These are phyloP conservation scores for Hyppa rectilinea DNA, from an alignment of 2,888 invertebrate genomes.

Conservation along the genomic window DNA sequence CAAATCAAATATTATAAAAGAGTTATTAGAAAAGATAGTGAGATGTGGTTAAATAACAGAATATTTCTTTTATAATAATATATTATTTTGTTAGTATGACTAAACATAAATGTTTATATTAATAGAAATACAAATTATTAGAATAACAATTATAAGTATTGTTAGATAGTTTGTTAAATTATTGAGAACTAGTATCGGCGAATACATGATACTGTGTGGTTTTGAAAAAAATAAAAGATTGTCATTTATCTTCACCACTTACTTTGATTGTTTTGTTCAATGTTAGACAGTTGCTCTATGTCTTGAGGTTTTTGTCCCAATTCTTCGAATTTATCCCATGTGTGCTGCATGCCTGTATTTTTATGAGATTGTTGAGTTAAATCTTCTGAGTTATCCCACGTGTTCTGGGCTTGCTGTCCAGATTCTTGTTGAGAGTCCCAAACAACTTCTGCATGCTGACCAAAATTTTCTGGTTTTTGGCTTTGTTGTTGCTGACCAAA, in stretches of 20 bases:
- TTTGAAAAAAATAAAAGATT: conserved; percentile 11
- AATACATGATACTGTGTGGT: conserved; percentile 13
- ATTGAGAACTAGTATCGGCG: conserved; percentile 21
- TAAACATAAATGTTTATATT: conserved; percentile 30
- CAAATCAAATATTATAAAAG: background rate
- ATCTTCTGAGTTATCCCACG: conserved; percentile 69
- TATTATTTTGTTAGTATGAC: conserved; percentile 42
- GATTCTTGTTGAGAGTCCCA: conserved; percentile 68
- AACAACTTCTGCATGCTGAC: conserved; percentile 62
- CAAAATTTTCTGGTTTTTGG: conserved; percentile 32
- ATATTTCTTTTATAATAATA: conserved; percentile 14
- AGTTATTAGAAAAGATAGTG: conserved; percentile 17
- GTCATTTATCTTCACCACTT: conserved; percentile 52
- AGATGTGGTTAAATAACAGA: conserved; percentile 28
- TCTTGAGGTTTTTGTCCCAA: conserved; percentile 63
- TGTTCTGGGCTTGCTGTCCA: conserved; percentile 69
- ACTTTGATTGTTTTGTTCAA: conserved; percentile 54
- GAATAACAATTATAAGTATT: conserved; percentile 28
- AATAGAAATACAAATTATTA: conserved; percentile 20
- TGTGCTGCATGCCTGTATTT: conserved; percentile 58
- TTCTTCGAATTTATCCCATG: conserved; percentile 61
- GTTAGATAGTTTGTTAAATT: conserved; percentile 29
- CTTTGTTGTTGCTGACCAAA: conserved; percentile 29
- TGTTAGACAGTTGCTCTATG: conserved; percentile 53
- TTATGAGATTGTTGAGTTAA: conserved; percentile 73